phyloP scores from a whole-genome alignment of 2,888 invertebrate species.

The Megalurothrips usitatus region DNA sequence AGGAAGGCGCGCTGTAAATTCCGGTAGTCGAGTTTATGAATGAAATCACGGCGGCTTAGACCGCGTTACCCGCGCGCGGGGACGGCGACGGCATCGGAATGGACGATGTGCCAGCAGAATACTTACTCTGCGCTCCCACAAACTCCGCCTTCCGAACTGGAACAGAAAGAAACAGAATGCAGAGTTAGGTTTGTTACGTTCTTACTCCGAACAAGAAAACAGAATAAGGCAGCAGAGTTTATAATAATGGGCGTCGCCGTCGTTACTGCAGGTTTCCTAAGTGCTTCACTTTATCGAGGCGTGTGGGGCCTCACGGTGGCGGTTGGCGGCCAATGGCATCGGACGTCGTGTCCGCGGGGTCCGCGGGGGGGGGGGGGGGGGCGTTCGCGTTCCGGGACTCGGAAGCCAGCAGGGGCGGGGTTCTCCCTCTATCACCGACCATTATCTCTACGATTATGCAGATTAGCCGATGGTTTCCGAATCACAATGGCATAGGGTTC shows the following conservation, averaged over 20 bases:
- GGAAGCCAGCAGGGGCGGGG: too few relatives aligned
- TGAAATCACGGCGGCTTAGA: background rate
- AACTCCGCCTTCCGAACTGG: constrained; percentile 86
- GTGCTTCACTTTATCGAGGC: too few relatives aligned
- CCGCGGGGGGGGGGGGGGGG: too few relatives aligned
- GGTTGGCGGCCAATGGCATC: too few relatives aligned
- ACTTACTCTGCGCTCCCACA: constrained; percentile 77
- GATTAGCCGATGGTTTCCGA: constrained; percentile 16
- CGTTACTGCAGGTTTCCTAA: too few relatives aligned
- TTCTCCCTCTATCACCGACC: background rate
- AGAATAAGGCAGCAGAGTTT: too few relatives aligned
- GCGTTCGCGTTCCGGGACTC: too few relatives aligned
- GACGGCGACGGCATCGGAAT: background rate
- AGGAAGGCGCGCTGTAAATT: constrained; percentile 29
- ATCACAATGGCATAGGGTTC: background rate
- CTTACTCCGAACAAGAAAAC: too few relatives aligned
- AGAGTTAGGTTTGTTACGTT: background rate
- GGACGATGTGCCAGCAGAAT: constrained; percentile 30
- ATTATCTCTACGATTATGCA: constrained; percentile 22
- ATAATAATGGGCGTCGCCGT: too few relatives aligned
- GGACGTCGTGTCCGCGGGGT: too few relatives aligned
- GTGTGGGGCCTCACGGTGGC: too few relatives aligned
- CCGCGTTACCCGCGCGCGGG: background rate
- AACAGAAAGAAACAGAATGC: constrained; percentile 53
- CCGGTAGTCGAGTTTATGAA: constrained; percentile 2